Percentiles rank a stretch among this genome's conserved stretches.
phyloP scores from a whole-genome alignment of 1,140 invertebrate species.

The Drosophila bipectinata region DNA sequence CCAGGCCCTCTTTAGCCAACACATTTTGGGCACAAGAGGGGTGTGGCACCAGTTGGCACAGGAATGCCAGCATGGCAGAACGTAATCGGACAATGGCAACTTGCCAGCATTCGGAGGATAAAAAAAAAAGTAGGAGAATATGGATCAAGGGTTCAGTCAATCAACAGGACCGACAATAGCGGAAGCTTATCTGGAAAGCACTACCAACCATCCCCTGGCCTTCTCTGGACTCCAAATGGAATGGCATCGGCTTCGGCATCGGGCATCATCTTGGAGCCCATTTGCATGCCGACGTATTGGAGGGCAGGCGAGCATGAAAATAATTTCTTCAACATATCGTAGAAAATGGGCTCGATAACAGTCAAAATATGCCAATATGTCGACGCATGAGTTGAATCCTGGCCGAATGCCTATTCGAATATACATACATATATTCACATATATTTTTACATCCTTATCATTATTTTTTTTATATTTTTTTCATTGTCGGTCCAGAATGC shows the following conservation, averaged over 20 bases:
- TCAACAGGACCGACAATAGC: conserved; percentile 68
- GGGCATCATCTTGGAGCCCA: conserved; percentile 13
- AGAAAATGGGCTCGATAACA: conserved; percentile 62
- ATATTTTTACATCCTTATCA: not conserved
- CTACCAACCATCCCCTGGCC: conserved; percentile 1
- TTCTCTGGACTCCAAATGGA: not conserved
- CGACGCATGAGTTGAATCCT: conserved; percentile 6
- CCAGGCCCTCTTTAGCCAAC: not conserved
- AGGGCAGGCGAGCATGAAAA: conserved; percentile 73
- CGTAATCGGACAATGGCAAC: conserved; percentile 61
- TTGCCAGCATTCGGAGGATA: conserved; percentile 41
- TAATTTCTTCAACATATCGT: conserved; percentile 59
- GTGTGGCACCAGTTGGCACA: conserved; percentile 20
- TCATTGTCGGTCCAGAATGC: conserved; percentile 16
- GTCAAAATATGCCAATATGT: conserved; percentile 66
- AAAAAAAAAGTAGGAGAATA: conserved; percentile 27
- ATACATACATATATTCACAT: not conserved
- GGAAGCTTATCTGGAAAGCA: conserved; percentile 65
- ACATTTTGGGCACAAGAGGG: no score
- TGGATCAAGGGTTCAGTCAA: conserved; percentile 62
- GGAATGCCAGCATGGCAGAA: conserved; percentile 58
- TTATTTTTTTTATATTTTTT: not conserved
- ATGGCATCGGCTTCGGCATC: conserved; percentile 3
- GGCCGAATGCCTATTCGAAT: conserved; percentile 2
- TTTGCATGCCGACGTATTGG: conserved; percentile 65